Base-by-base conservation (phyloP, 2,113 vertebrate genomes). In the Odontesthes bonariensis region DNA sequence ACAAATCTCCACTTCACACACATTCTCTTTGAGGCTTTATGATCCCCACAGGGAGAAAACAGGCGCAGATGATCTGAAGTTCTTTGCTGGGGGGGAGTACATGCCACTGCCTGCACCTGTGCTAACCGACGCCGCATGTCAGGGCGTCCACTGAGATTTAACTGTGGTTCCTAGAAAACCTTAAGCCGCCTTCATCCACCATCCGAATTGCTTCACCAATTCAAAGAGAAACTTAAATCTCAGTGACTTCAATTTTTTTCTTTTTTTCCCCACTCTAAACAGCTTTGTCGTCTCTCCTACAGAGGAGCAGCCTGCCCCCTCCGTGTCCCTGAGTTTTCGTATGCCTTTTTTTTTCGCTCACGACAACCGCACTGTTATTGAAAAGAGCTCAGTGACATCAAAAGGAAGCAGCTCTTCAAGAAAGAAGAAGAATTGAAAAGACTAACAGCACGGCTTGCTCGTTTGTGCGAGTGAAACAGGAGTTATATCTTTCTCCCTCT, bases 21-120 rank as follows among this genome's bases (percentile, higher is more conserved):
- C 74, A 73, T 75, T 75, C 62, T 73, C 49, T 19, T 62, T 47
- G 40, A 74, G 76, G 22, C 31, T 85, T 79, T 84, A 69, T 72
- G 82, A 82, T 69, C 64, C 86, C 27, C 65, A 35, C 38, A 59
- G 72, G 23, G 54, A 65, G 27, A 60, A 77, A 83, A 72, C 63
- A 66, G 69, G 46, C 33, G 10, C 49, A 69, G 60, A 88, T 82
- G 76, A 87, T 78, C 77, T 63, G 63, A 82, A 61, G 77, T 81
- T 86, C 57, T 71, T 76, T 81, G 72, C 67, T 79, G 76, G 82
- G 75, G n/a, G 51, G 14, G 31, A 22, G 68, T 72, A 40, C 89
- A 82, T 92, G 88, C 89, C 85, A 81, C 85, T 72, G 81, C 88
- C 74, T 89, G 86, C 86, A 90, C 88, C 77, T 90, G 81, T 31